Base-by-base conservation (phyloP, 2,113 vertebrate species). In the Potamarius usumacintae region DNA sequence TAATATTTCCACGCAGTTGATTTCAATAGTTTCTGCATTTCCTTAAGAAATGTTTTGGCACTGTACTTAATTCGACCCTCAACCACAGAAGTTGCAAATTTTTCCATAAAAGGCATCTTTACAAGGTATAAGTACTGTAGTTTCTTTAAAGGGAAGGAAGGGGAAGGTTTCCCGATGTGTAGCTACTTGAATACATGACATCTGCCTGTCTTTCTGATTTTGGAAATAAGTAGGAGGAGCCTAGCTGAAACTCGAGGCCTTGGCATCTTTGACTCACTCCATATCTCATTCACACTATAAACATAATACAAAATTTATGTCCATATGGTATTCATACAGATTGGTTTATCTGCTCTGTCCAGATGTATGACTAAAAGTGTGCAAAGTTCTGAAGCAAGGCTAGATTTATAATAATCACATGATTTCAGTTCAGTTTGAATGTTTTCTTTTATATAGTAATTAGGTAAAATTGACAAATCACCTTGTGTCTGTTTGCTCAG, bases 401-500 rank as follows among this genome's bases (percentile, higher is more conserved):
- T 50, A 20, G 34, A 22, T 74, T 84, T 83, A 22, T 12, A 58
- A 48, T 15, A 34, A 80, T 63, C n/a, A 6, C n/a, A n/a, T 11
- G 10, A 18, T 27, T 85, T 27, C 22, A 22, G 4, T 55, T 52
- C 65, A 34, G 18, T 25, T 4, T 8, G 18, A 15, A 34, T 58
- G 27, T 42, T 25, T 55, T 85, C 60, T 20, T 42, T 42, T 42
- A 42, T 42, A 25, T 48, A 58, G 30, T 25, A 34, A 58, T 84
- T 3, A 8, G 60, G 30, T 58, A 60, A 50, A 65, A 52, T 65
- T 82, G 67, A 78, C 34, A 74, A 53, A 71, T 2, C 63, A 20
- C 55, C 30, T 86, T 57, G 34, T 52, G 72, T 48, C 34, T 55
- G 65, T 87, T 74, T 82, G 77, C 85, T 71, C 63, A 71, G 77